Conservation (phyloP, 2,113 vertebrate genomes). For the Entomyzon cyanotis region DNA sequence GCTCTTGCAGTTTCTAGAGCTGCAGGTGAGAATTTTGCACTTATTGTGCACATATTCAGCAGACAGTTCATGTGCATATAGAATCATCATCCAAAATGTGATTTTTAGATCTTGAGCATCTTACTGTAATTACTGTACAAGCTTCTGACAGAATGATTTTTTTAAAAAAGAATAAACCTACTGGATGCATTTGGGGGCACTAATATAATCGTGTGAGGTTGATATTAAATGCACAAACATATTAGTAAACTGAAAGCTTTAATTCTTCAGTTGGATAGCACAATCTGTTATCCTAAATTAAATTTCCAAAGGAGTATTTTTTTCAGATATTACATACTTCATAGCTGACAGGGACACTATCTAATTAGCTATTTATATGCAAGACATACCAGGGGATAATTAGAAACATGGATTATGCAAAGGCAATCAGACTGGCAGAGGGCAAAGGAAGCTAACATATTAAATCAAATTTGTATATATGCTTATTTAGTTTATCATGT, state of each 20-base stretch:
- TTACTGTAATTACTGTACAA: conserved; percentile 28
- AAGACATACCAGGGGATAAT: conserved; percentile 78
- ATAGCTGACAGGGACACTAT: conserved; percentile 76
- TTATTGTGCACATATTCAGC: background rate
- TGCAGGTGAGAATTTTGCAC: background rate
- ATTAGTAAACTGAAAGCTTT: conserved; percentile 60
- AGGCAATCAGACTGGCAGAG: conserved; percentile 77
- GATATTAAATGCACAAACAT: conserved; percentile 61
- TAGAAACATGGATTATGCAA: conserved; percentile 81
- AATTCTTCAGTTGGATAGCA: conserved; percentile 70
- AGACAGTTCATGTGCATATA: accelerated
- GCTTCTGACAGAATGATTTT: background rate
- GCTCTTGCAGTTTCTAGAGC: background rate
- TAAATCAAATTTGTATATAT: conserved; percentile 77
- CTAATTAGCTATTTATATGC: conserved; percentile 86
- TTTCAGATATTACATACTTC: conserved; percentile 76
- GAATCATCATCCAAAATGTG: background rate
- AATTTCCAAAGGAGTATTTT: conserved; percentile 74
- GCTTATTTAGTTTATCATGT: conserved; percentile 70
- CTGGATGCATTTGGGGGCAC: conserved; percentile 15
- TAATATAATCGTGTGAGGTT: conserved; percentile 42
- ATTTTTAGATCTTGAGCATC: background rate
- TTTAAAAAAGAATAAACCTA: background rate
- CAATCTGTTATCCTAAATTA: conserved; percentile 77
- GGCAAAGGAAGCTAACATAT: conserved; percentile 71